Conservation (phyloP, 2,113 vertebrate species). For the Lonchura striata region DNA sequence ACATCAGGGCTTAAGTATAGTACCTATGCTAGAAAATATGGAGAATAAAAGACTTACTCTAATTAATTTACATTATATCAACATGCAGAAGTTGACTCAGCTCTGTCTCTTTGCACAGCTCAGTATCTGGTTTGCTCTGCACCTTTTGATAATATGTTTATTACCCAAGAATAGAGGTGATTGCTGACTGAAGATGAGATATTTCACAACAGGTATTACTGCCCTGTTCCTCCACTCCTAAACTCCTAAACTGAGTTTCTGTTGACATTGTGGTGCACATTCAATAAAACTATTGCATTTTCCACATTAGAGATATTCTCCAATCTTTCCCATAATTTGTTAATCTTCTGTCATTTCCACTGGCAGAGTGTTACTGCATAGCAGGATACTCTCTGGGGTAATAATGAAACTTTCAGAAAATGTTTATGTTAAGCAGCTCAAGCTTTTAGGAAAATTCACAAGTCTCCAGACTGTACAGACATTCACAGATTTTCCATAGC, state of each 20-base stretch:
- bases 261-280: neutral
- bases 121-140: neutral
- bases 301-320: fast-evolving
- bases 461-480: neutral
- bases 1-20: neutral
- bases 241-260: neutral
- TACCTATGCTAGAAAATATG: neutral
- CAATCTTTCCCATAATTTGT: neutral
- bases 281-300: neutral
- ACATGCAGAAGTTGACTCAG: neutral
- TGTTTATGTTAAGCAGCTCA: neutral
- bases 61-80: neutral
- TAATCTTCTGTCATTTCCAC: neutral
- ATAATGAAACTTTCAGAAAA: neutral
- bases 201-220: neutral
- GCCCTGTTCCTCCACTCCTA: neutral
- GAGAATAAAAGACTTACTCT: neutral
- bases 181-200: neutral
- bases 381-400: neutral
- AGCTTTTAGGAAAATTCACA: neutral
- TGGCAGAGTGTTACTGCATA: neutral
- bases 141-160: neutral
- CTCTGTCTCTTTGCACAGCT: neutral
- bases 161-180: neutral
- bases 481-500: neutral